Conservation (phyloP, 2,113 vertebrate genomes). For the Rhinopomastus cyanomelas region DNA sequence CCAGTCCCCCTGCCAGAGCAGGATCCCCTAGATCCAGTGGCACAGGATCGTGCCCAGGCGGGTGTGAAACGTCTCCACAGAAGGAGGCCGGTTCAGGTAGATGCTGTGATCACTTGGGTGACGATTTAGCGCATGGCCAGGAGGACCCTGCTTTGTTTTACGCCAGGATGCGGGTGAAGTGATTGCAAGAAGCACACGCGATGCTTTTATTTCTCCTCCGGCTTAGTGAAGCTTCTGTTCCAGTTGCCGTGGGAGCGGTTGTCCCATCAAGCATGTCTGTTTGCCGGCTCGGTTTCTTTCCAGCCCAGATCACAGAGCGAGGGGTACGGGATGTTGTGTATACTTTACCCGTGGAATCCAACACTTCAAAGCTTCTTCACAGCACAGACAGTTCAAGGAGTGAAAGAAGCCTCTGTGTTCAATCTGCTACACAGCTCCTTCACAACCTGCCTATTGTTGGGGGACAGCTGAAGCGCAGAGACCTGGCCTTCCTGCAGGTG, state of each 20-base stretch:
- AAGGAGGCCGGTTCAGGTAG: too few relatives aligned
- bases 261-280: background rate
- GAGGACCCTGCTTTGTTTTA: background rate
- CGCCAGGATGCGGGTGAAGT: background rate
- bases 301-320: background rate
- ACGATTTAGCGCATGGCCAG: background rate
- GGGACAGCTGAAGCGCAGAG: constrained; percentile 54
- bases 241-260: background rate
- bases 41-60: too few relatives aligned
- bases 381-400: background rate
- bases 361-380: constrained; percentile 21
- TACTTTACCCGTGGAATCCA: background rate
- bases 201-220: background rate
- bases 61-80: too few relatives aligned
- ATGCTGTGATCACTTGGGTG: background rate
- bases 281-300: background rate
- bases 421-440: background rate
- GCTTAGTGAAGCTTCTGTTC: background rate
- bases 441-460: constrained; percentile 44
- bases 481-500: background rate
- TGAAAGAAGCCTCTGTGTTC: background rate
- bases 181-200: background rate
- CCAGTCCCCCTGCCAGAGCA: too few relatives aligned
- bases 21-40: too few relatives aligned
- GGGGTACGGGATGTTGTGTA: background rate